phyloP scores from a whole-genome alignment of 2,797 vertebrate genomes.

The Cyclopterus lumpus region DNA sequence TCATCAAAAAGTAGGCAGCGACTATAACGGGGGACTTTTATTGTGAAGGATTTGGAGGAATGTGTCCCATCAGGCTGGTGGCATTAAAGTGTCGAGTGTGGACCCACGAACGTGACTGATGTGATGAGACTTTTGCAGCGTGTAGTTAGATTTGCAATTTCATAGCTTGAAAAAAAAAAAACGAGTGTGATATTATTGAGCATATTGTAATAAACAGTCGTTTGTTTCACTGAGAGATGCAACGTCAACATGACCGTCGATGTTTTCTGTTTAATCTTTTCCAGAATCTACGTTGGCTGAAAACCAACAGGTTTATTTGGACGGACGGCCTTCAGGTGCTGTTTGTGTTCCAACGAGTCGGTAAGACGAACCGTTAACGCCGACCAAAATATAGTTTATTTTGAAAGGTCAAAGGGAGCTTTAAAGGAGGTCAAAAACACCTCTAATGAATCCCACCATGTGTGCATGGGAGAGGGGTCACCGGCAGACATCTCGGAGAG shows the following conservation, averaged over 20 bases:
- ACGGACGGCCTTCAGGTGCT: slow-evolving; percentile 90
- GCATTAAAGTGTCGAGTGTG: no score
- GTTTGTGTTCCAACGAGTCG: slow-evolving; percentile 91
- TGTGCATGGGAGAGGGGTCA: not conserved
- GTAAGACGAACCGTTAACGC: slow-evolving; percentile 76
- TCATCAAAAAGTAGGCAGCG: not conserved
- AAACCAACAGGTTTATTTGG: slow-evolving; percentile 86
- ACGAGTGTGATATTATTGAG: not conserved
- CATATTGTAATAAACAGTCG: not conserved
- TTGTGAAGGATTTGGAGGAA: no score
- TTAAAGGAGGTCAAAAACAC: not conserved
- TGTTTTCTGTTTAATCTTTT: slow-evolving; percentile 19
- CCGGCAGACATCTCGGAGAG: not conserved
- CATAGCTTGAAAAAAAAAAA: not conserved
- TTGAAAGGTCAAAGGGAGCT: not conserved
- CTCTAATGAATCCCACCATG: no score
- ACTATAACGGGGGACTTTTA: no score
- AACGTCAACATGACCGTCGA: not conserved
- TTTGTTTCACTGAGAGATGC: not conserved
- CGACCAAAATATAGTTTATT: not conserved
- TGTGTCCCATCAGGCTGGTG: no score
- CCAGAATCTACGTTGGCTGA: slow-evolving; percentile 92
- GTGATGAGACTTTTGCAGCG: no score
- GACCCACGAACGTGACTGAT: no score
- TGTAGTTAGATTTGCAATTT: not conserved